Evolutionary conservation across 1,140 invertebrate genomes (phyloP).

Genomic region (Tetramorium parvispinum): DNA sequence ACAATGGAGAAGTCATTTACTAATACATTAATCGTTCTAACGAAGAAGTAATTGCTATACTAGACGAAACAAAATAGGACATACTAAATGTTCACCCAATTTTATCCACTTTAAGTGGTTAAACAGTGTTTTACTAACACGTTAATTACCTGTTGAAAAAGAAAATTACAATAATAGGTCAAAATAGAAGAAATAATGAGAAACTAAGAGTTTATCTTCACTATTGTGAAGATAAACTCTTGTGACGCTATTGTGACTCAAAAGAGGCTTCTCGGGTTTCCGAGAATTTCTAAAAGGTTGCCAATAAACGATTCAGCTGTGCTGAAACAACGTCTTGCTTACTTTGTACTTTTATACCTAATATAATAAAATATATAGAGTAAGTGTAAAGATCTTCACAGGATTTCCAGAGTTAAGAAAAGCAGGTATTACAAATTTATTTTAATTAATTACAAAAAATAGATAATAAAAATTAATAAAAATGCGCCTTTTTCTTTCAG

Average conservation of each 20-base stretch:
- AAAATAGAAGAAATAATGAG: constrained; percentile 13
- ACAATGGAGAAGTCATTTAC: neutral
- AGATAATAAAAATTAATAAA: neutral
- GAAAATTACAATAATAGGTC: constrained; percentile 39
- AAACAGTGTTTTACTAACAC: neutral
- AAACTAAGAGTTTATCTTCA: constrained; percentile 28
- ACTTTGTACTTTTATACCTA: constrained; percentile 5
- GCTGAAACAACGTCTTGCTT: constrained; percentile 27
- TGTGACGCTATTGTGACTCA: neutral
- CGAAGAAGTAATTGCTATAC: neutral
- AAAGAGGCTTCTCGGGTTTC: constrained; percentile 9
- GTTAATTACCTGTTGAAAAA: constrained; percentile 14
- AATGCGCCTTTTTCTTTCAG: neutral
- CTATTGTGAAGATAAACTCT: no score
- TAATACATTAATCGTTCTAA: constrained; percentile 31
- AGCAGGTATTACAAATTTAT: neutral
- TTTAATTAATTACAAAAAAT: neutral
- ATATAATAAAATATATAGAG: neutral
- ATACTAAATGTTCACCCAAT: neutral
- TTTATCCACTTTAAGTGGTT: neutral
- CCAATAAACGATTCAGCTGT: constrained; percentile 64
- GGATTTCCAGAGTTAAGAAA: neutral
- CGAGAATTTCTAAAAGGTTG: constrained; percentile 49
- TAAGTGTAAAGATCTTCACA: neutral
- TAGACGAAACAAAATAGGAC: constrained; percentile 4